phyloP scores from a whole-genome alignment of 1,140 invertebrate genomes.

The Drosophila nasuta region DNA sequence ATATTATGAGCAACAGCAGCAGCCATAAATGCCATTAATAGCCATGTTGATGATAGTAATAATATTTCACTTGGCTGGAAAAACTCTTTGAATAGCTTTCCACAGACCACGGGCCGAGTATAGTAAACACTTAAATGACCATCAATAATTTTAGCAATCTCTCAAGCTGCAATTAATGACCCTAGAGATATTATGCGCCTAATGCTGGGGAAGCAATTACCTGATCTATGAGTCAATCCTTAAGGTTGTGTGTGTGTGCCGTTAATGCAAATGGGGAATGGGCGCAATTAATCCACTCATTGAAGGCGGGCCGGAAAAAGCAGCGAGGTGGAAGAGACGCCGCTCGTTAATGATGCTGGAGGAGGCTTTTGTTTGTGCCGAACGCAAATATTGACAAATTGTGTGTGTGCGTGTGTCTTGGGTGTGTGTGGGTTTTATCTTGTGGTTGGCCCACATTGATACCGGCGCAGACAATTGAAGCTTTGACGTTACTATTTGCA shows the following conservation, averaged over 20 bases:
- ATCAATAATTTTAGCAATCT: slow-evolving; percentile 6
- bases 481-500: slow-evolving; percentile 41
- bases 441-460: slow-evolving; percentile 49
- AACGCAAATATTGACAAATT: slow-evolving; percentile 59
- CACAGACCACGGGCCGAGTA: background rate
- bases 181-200: slow-evolving; percentile 16
- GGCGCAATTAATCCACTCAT: slow-evolving; percentile 9
- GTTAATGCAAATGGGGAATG: slow-evolving; percentile 24
- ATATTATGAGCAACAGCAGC: background rate
- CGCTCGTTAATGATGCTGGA: slow-evolving; percentile 34
- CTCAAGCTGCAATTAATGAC: slow-evolving; percentile 26
- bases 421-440: slow-evolving; percentile 13
- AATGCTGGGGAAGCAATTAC: slow-evolving; percentile 25
- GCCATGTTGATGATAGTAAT: background rate
- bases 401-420: background rate
- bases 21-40: background rate
- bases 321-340: background rate
- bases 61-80: slow-evolving; percentile 5
- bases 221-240: slow-evolving; percentile 23
- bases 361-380: slow-evolving; percentile 22
- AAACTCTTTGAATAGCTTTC: background rate
- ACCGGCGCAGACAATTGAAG: slow-evolving; percentile 32
- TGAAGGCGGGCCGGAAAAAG: background rate
- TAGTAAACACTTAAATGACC: background rate
- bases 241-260: background rate